Base-by-base conservation (phyloP, 2,113 vertebrate species). In the Ptychochromis oligacanthus region DNA sequence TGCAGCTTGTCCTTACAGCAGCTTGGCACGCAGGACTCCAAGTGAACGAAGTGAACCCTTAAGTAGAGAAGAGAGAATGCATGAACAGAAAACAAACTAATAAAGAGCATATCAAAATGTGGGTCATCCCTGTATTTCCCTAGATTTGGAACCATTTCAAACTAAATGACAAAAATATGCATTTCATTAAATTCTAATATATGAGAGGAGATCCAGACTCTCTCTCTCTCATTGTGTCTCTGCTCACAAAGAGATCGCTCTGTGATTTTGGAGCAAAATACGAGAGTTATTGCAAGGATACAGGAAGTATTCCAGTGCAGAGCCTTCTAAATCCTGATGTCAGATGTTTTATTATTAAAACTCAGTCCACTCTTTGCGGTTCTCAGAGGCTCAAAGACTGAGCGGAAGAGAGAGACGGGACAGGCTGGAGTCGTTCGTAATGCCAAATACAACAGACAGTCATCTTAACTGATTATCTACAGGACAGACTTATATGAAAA, bases 141-240 rank as follows among this genome's bases (percentile, higher is more conserved):
- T 93, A 95, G 94, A 95, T 95, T 97, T 97, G 95, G 96, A 96
- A 82, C 80, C 75, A 72, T 85, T 95, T 97, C 96, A 97, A 96
- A 93, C 96, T 94, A 97, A 97, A 97, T 95, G 94, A 93, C 93
- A 96, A 97, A 96, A 97, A 97, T 96, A 96, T 98, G 97, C 94
- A 96, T 97, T 97, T 97, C 96, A 98, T 98, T 98, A 98, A 98
- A 97, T 95, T 92, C 90, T 97, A 97, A 98, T 97, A 98, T 97
- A 96, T 95, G 91, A 93, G 95, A 74, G 96, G 96, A 96, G 86
- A 94, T 94, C 93, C 81, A 88, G 86, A 86, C 81, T 89, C 94
- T 79, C 76, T 61, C 22, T 86, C 11, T 72, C 95, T 81, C 82
- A 87, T 74, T 88, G 87, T 81, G 83, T 87, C 81, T 75, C 43